Percentiles rank a stretch among this genome's conserved stretches.
Conservation (phyloP, 2,113 vertebrate genomes). For the Phaethon lepturus region DNA sequence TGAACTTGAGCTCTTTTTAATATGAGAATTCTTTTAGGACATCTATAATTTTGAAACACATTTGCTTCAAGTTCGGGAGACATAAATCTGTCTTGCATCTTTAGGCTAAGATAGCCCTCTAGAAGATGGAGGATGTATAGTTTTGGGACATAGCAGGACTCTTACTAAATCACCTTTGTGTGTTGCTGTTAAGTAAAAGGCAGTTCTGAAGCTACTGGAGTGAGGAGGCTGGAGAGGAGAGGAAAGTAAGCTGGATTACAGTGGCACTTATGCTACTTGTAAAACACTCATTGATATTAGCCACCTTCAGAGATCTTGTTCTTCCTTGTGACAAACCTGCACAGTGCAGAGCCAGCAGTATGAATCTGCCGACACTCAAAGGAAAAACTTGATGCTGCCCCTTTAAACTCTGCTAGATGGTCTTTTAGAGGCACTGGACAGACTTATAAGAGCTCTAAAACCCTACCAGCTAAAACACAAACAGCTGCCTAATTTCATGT, state of each 20-base stretch:
- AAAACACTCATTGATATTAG: not conserved
- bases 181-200: not conserved
- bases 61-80: not conserved
- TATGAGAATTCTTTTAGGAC: not conserved
- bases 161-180: not conserved
- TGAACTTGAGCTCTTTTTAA: not conserved
- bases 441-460: not conserved
- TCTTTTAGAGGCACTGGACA: not conserved
- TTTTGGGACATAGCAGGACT: not conserved
- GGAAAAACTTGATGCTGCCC: not conserved
- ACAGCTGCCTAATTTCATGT: not conserved
- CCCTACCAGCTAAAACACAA: not conserved
- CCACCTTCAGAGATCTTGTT: not conserved
- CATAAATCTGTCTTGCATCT: not conserved
- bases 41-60: not conserved
- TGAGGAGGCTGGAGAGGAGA: not conserved
- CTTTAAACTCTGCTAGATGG: not conserved
- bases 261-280: not conserved
- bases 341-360: fast-evolving
- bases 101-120: not conserved
- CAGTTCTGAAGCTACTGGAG: not conserved
- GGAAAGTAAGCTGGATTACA: not conserved
- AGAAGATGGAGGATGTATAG: not conserved
- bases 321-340: not conserved
- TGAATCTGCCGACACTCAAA: not conserved